phyloP scores from a whole-genome alignment of 2,113 vertebrate genomes.

The Brachionichthys hirsutus region DNA sequence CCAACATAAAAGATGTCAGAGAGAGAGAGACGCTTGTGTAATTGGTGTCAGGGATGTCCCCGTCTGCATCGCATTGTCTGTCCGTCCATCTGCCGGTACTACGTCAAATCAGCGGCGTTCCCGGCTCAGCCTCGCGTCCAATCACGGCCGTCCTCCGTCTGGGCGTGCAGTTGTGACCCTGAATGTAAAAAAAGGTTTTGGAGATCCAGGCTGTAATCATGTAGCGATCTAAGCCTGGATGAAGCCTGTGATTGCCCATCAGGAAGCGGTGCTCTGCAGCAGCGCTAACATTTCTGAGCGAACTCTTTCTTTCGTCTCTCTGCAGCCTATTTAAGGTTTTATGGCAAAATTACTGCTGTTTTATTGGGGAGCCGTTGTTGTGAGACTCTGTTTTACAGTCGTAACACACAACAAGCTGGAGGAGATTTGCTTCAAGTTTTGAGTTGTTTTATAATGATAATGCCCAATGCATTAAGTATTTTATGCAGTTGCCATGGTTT shows the following conservation, averaged over 20 bases:
- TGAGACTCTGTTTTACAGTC: conserved; percentile 50
- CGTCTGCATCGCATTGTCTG: conserved; percentile 53
- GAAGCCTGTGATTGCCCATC: conserved; percentile 57
- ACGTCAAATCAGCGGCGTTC: conserved; percentile 43
- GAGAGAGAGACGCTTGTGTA: conserved; percentile 26
- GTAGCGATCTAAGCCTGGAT: conserved; percentile 36
- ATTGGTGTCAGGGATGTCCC: conserved; percentile 52
- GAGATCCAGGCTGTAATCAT: conserved; percentile 41
- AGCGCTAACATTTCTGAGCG: conserved; percentile 37
- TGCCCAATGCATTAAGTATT: conserved; percentile 44
- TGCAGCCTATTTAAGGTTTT: conserved; percentile 46
- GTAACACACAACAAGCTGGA: conserved; percentile 32
- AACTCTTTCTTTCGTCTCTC: conserved; percentile 50
- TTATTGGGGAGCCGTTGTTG: conserved; percentile 60
- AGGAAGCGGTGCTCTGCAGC: conserved; percentile 39
- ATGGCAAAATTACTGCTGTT: conserved; percentile 35
- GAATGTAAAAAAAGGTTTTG: conserved; percentile 26
- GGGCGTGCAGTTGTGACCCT: conserved; percentile 38
- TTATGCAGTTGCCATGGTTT: conserved; percentile 38
- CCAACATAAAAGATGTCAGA: conserved; percentile 3
- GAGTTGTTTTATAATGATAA: conserved; percentile 46
- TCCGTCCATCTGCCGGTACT: conserved; percentile 45
- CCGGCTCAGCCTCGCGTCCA: conserved; percentile 26
- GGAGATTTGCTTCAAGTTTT: conserved; percentile 37
- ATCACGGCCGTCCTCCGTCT: conserved; percentile 49